Evolutionary conservation across 2,797 vertebrate species (phyloP), one percentile per base, ranked within the genome.

Genomic region (Sebastes taczanowskii): DNA sequence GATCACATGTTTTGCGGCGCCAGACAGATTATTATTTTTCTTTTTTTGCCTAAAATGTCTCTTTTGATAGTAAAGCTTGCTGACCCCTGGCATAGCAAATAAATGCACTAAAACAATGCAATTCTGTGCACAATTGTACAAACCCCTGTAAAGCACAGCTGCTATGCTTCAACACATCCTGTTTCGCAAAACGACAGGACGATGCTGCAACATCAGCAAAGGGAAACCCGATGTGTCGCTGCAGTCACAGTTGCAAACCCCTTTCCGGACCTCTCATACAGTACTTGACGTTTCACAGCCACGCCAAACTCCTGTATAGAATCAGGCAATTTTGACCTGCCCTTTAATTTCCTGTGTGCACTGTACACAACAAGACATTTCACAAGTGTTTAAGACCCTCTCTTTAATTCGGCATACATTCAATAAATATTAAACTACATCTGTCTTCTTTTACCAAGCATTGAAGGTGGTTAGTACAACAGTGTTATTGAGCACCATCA

Each of bases 141-240:
- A n/a, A 63, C 22, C 52, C 10, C 13, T 27, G 53, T 11, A 11
- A 62, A 49, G 25, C 65, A 35, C 78, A 65, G 70, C 76, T 30
- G 78, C 78, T 78, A 11, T 78, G 89, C 86, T 74, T 86, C 91
- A 77, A 35, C 35, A 94, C 91, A 93, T 94, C 91, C 92, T 92
- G 92, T 94, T 93, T 93, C 84, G 81, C 86, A 38, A 93, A 93
- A 85, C 42, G 71, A 60, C 75, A 77, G 72, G 30, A 60, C 82
- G 89, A 91, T 90, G 91, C 89, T 88, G 93, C 89, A 92, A 86
- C 88, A 79, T 77, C 84, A 86, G 81, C 53, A 35, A 77, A 42
- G 77, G 84, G 76, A 88, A 91, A 53, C 80, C 77, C 71, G 64
- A 62, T 69, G 85, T 80, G 80, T 83, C 71, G 71, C 77, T 86